Percentiles rank a stretch among this genome's conserved stretches.
Evolutionary conservation across 1,140 invertebrate species (phyloP).

Genomic region (Melipona quadrifasciata): DNA sequence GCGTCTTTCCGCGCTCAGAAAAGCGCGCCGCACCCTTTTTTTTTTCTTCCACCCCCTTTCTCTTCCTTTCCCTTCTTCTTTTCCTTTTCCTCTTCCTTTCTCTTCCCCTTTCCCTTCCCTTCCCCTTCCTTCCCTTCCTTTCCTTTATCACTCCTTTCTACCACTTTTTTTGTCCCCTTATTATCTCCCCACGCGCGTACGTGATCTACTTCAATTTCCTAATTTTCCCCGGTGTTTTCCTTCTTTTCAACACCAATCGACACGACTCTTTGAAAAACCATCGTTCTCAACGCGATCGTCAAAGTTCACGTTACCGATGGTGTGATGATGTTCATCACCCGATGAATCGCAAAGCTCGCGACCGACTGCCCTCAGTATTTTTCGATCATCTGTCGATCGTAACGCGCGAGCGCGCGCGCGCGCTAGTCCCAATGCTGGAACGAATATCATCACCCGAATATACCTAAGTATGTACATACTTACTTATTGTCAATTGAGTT

Average conservation of each 20-base stretch:
- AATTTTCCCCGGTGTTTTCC: neutral
- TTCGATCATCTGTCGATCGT: constrained; percentile 8
- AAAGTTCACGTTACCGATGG: neutral
- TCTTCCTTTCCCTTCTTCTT: neutral
- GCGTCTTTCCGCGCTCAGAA: neutral
- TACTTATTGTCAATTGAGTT: neutral
- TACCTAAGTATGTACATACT: too few species aligned
- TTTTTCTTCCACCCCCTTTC: neutral
- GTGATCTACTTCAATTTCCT: neutral
- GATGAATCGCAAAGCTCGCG: neutral
- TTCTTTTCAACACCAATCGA: neutral
- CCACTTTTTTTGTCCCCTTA: neutral
- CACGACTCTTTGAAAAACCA: neutral
- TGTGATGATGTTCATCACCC: neutral
- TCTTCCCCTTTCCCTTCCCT: neutral
- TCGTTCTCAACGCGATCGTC: neutral
- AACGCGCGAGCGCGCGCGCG: neutral
- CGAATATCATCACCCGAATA: neutral
- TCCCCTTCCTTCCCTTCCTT: too few species aligned
- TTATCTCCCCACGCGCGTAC: neutral
- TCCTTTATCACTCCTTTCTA: too few species aligned
- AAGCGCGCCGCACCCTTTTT: neutral
- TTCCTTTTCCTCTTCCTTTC: neutral
- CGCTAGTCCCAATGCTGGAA: neutral
- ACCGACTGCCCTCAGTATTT: constrained; percentile 32